These are phyloP conservation scores for Stomatorhinus ivindoensis DNA, from an alignment of 2,113 vertebrate genomes.

Conservation along the genomic window DNA sequence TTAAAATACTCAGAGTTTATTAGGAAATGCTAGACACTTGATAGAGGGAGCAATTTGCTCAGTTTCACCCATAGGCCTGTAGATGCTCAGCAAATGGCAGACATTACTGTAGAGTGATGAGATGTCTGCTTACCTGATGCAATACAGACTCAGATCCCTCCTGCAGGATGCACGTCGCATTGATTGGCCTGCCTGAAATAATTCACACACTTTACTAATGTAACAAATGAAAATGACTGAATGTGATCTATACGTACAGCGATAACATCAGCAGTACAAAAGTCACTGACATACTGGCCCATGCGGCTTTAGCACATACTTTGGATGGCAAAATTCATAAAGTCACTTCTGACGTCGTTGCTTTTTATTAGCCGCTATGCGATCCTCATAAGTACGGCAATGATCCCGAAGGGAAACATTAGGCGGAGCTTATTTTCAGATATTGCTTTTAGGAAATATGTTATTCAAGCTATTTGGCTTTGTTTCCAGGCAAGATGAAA, in stretches of 20 bases:
- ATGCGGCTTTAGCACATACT: background rate
- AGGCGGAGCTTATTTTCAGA: background rate
- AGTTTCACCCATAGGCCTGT: background rate
- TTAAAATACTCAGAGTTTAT: background rate
- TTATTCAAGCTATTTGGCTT: background rate
- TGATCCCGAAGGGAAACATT: background rate
- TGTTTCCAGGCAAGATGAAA: background rate
- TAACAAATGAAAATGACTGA: background rate
- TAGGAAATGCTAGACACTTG: background rate
- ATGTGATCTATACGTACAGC: background rate
- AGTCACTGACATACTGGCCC: background rate
- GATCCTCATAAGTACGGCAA: background rate
- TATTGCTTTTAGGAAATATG: background rate
- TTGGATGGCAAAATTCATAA: background rate
- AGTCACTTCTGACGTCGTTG: background rate
- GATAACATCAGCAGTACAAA: background rate
- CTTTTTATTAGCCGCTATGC: background rate
- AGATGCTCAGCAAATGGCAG: background rate
- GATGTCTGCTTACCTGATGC: background rate
- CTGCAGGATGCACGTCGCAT: background rate
- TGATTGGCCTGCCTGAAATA: background rate
- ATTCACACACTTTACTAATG: background rate
- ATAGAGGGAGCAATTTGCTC: background rate
- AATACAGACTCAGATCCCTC: background rate
- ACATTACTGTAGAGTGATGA: background rate